phyloP scores from a whole-genome alignment of 2,797 vertebrate genomes.

The Peromyscus eremicus region DNA sequence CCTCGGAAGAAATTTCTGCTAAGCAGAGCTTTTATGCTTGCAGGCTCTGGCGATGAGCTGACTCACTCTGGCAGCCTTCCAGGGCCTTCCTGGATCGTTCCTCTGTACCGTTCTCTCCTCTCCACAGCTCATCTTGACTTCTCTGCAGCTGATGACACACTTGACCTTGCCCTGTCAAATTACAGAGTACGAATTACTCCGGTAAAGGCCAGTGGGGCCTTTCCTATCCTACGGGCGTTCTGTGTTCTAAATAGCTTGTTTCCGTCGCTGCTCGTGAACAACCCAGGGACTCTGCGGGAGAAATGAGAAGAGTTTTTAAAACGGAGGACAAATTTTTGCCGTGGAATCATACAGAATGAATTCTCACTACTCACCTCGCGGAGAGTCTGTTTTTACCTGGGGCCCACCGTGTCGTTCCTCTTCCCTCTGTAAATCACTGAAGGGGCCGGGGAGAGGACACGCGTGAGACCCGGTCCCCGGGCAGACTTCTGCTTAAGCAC shows the following conservation, averaged over 20 bases:
- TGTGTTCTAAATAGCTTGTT: conserved; percentile 42
- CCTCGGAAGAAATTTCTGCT: neutral
- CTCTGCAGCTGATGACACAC: neutral
- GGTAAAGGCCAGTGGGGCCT: neutral
- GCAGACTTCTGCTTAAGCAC: conserved; percentile 2
- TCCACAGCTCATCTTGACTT: neutral
- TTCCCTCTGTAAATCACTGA: conserved; percentile 96
- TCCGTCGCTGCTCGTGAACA: neutral
- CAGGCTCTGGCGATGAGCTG: neutral
- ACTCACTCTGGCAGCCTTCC: neutral
- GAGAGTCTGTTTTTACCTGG: conserved; percentile 50
- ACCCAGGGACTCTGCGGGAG: conserved; percentile 58
- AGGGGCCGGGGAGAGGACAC: conserved; percentile 67
- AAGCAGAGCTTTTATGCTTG: neutral
- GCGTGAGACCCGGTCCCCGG: neutral
- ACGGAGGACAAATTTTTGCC: neutral
- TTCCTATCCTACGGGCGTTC: conserved; percentile 60
- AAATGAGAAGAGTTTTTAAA: conserved; percentile 28
- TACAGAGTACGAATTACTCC: neutral
- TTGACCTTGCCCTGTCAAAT: neutral
- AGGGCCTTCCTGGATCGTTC: neutral
- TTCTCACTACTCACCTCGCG: conserved; percentile 73
- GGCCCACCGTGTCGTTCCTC: conserved; percentile 87
- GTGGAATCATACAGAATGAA: neutral
- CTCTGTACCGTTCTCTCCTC: neutral